Conservation (phyloP, 1,140 invertebrate genomes). For the Babylonia areolata region DNA sequence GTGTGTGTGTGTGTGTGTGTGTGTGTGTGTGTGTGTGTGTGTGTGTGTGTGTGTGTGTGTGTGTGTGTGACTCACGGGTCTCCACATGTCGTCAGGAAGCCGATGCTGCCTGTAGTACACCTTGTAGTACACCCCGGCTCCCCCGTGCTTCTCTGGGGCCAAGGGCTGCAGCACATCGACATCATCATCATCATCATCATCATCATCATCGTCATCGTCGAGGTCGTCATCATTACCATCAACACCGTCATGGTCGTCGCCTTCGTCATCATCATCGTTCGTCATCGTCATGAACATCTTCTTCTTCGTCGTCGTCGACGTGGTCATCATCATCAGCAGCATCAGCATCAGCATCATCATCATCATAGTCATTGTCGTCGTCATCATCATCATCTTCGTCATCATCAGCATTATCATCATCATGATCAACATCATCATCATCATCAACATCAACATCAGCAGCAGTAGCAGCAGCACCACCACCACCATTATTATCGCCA, state of each 20-base stretch:
- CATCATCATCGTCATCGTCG: conserved; percentile 16
- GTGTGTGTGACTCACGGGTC: neutral
- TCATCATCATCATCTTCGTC: neutral
- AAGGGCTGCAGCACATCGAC: conserved; percentile 42
- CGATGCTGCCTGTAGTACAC: conserved; percentile 53
- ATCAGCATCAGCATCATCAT: neutral
- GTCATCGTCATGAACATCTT: too few relatives aligned
- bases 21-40: too few relatives aligned
- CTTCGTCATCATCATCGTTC: conserved; percentile 44
- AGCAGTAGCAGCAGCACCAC: neutral
- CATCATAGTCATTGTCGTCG: neutral
- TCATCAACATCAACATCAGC: conserved; percentile 18
- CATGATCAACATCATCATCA: conserved; percentile 32
- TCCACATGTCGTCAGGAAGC: conserved; percentile 7
- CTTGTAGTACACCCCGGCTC: conserved; percentile 46
- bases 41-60: too few relatives aligned
- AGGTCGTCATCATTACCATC: conserved; percentile 38
- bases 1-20: too few relatives aligned
- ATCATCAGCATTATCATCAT: neutral
- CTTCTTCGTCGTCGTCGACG: too few relatives aligned
- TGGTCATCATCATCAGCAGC: too few relatives aligned
- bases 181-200: neutral
- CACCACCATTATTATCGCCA: neutral
- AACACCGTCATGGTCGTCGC: conserved; percentile 37
- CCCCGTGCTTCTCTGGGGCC: conserved; percentile 47